Percentiles rank a stretch among this genome's conserved stretches.
Evolutionary conservation across 1,140 invertebrate species (phyloP).

Genomic region (Lasioglossum albipes): DNA sequence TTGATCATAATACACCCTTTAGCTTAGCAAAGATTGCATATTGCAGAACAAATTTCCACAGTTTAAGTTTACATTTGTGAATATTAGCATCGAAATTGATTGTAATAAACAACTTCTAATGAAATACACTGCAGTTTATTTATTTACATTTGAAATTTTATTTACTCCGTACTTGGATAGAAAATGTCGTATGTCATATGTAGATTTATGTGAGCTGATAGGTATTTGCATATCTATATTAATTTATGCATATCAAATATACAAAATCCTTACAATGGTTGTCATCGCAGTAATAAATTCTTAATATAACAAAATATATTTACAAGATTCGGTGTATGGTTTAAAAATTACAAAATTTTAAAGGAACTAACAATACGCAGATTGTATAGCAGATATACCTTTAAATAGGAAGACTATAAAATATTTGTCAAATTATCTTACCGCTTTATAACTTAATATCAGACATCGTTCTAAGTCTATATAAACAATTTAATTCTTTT

Average conservation of each 20-base stretch:
- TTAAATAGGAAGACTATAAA: constrained; percentile 25
- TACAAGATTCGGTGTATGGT: constrained; percentile 8
- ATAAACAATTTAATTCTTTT: not conserved
- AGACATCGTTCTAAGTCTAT: not conserved
- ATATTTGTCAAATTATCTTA: not conserved
- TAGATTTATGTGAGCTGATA: not conserved
- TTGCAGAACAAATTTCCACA: not conserved
- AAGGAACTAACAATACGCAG: constrained; percentile 37
- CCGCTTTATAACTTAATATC: not conserved
- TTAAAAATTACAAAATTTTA: constrained; percentile 11
- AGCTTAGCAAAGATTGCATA: constrained; percentile 1
- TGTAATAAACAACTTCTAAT: constrained; percentile 35
- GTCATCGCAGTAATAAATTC: constrained; percentile 15
- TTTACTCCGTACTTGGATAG: not conserved
- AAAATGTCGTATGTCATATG: not conserved
- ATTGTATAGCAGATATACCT: not conserved
- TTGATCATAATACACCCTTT: constrained; percentile 14
- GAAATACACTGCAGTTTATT: constrained; percentile 33
- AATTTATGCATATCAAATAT: constrained; percentile 23
- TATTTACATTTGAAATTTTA: constrained; percentile 29
- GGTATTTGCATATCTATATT: not conserved
- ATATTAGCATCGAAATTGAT: constrained; percentile 27
- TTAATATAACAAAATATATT: constrained; percentile 19
- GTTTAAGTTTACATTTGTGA: constrained; percentile 17
- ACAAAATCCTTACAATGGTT: constrained; percentile 27